Percentiles rank a stretch among this genome's conserved stretches.
These are phyloP conservation scores for Danaus chrysippus DNA, from an alignment of 2,888 invertebrate genomes.

Conservation along the genomic window DNA sequence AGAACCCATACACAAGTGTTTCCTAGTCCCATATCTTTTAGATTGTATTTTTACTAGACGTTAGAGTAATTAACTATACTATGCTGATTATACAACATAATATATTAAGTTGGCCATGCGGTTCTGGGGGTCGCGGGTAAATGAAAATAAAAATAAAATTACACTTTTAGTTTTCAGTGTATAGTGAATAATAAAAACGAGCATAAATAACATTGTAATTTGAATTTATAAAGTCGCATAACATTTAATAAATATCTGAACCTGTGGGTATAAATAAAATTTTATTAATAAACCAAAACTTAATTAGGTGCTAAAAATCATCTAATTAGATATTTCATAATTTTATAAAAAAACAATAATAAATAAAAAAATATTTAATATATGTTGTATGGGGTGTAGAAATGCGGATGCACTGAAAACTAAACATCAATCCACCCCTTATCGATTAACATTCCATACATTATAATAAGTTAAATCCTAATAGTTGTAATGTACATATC, in stretches of 20 bases:
- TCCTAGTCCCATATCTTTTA: constrained; percentile 50
- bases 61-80: constrained; percentile 33
- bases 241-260: no score
- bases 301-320: constrained; percentile 23
- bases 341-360: constrained; percentile 14
- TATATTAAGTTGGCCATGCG: constrained; percentile 20
- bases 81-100: constrained; percentile 14
- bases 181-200: not conserved
- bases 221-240: not conserved
- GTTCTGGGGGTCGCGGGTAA: constrained; percentile 21
- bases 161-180: constrained; percentile 22
- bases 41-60: constrained; percentile 43
- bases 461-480: constrained; percentile 20
- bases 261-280: constrained; percentile 1
- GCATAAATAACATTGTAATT: constrained; percentile 2
- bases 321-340: constrained; percentile 18
- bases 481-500: constrained; percentile 19
- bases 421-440: constrained; percentile 15
- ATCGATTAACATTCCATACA: constrained; percentile 26
- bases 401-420: constrained; percentile 22
- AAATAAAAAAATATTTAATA: constrained; percentile 10
- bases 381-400: not conserved
- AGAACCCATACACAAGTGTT: constrained; percentile 42
- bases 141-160: constrained; percentile 10
- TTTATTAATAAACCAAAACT: constrained; percentile 13